Evolutionary conservation across 2,113 vertebrate species (phyloP).

Genomic region (Sapajus apella): DNA sequence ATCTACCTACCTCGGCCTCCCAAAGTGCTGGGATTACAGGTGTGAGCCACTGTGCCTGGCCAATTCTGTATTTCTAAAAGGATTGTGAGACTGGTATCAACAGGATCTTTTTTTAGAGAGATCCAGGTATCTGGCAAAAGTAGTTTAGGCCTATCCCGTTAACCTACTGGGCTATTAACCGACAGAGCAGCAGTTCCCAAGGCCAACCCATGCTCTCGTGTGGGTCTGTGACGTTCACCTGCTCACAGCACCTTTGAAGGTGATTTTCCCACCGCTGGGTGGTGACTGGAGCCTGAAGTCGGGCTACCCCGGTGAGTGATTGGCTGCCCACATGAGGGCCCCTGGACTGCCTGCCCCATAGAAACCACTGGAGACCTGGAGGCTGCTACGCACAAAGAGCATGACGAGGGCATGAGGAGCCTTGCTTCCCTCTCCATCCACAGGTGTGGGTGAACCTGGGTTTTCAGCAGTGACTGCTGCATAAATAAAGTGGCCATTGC

Average conservation of each 20-base stretch:
- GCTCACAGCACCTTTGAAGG: neutral
- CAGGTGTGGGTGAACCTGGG: neutral
- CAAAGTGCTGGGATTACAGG: too few relatives aligned
- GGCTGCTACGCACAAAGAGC: neutral
- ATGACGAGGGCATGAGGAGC: fast-evolving
- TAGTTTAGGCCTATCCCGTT: neutral
- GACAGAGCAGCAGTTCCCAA: neutral
- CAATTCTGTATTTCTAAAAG: neutral
- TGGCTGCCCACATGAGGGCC: neutral
- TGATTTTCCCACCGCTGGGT: neutral
- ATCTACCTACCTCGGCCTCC: too few relatives aligned
- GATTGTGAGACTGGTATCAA: neutral
- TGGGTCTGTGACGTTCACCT: neutral
- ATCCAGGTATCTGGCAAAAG: too few relatives aligned
- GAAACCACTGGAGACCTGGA: neutral
- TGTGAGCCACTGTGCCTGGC: too few relatives aligned
- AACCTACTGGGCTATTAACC: too few relatives aligned
- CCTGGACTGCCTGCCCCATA: neutral
- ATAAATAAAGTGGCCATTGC: neutral
- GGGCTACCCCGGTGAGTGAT: neutral
- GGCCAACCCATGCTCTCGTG: neutral
- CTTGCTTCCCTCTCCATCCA: neutral
- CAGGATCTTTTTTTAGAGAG: neutral
- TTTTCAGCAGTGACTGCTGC: neutral
- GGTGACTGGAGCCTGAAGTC: neutral